Conservation (phyloP, 2,888 invertebrate genomes). For the Loripinus fragilis region DNA sequence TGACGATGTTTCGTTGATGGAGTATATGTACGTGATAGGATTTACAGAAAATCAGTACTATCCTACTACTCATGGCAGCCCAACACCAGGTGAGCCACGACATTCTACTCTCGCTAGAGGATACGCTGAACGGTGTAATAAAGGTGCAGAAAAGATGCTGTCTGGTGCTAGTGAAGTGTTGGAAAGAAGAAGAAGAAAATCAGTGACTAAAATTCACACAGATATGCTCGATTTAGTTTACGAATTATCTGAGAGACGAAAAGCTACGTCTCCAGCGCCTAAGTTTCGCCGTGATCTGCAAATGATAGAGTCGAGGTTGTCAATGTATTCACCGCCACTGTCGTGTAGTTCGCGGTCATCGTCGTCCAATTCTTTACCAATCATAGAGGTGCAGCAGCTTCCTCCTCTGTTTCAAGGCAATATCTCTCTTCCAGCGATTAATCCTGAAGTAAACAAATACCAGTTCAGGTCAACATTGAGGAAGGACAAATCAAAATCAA, state of each 20-base stretch:
- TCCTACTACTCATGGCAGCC: slow-evolving; percentile 3
- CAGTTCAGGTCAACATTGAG: slow-evolving; percentile 10
- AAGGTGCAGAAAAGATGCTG: slow-evolving; percentile 38
- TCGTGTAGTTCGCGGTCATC: not conserved
- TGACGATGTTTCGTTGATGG: not conserved
- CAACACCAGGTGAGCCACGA: slow-evolving; percentile 35
- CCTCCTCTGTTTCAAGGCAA: slow-evolving; percentile 41
- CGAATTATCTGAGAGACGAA: slow-evolving; percentile 50
- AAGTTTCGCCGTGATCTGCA: slow-evolving; percentile 22
- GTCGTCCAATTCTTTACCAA: slow-evolving; percentile 40
- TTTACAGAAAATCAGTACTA: slow-evolving; percentile 56
- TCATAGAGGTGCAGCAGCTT: slow-evolving; percentile 54
- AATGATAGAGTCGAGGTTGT: slow-evolving; percentile 28
- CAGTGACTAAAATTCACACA: slow-evolving; percentile 46
- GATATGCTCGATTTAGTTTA: slow-evolving; percentile 47
- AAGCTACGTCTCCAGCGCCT: slow-evolving; percentile 28
- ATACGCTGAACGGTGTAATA: slow-evolving; percentile 51
- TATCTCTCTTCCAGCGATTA: not conserved
- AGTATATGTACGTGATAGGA: slow-evolving; percentile 51
- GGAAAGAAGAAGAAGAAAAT: slow-evolving; percentile 36
- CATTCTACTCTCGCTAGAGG: slow-evolving; percentile 36
- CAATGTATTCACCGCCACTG: slow-evolving; percentile 18
- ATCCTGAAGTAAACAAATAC: not conserved
- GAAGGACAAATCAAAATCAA: not conserved
- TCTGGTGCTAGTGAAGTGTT: slow-evolving; percentile 31